A percentile compares a stretch with the other conserved stretches of the same genome.
Conservation (phyloP, 2,888 invertebrate genomes). For the Lomographa bimaculata region DNA sequence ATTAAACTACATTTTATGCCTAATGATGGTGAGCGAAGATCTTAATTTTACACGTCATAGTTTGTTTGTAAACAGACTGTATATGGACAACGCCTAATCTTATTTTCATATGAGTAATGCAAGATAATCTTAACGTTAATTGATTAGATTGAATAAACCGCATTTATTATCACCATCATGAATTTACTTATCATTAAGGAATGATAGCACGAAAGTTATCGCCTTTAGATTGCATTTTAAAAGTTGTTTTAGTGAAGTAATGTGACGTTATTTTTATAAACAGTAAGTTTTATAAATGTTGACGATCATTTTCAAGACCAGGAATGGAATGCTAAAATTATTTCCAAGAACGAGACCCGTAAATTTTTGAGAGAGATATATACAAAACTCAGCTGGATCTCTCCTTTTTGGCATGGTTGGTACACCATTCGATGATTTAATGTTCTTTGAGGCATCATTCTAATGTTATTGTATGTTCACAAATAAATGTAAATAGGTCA, state of each 20-base stretch:
- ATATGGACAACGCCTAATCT: slow-evolving; percentile 1
- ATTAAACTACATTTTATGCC: no score
- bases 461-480: no score
- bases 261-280: not conserved
- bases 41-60: no score
- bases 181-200: slow-evolving; percentile 15
- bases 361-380: no score
- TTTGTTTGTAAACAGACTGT: slow-evolving; percentile 18
- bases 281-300: no score
- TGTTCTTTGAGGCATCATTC: no score
- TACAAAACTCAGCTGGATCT: slow-evolving; percentile 1
- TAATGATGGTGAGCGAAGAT: no score
- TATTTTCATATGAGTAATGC: slow-evolving; percentile 1
- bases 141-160: slow-evolving; percentile 12
- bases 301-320: no score
- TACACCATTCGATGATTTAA: no score
- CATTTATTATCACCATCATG: slow-evolving; percentile 15
- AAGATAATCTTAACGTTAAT: slow-evolving; percentile 4
- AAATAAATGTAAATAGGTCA: no score
- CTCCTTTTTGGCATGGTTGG: slow-evolving; percentile 6
- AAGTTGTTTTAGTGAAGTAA: slow-evolving; percentile 7
- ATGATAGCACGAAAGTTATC: slow-evolving; percentile 13
- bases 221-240: slow-evolving; percentile 13
- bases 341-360: no score
- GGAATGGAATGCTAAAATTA: no score